Conservation (phyloP, 1,140 invertebrate genomes). For the Hyphantria cunea region DNA sequence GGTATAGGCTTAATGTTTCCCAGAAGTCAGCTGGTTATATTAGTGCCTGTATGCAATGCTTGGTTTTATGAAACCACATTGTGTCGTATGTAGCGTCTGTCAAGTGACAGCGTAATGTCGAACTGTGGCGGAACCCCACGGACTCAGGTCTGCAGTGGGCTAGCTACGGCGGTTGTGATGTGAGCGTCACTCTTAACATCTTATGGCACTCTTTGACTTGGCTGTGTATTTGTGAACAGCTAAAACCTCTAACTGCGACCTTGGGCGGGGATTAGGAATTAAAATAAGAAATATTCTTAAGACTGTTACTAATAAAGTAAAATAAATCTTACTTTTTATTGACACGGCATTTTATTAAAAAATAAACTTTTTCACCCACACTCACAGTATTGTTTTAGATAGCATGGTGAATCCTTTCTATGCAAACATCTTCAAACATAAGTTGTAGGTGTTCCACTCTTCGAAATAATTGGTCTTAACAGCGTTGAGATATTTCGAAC, state of each 20-base stretch:
- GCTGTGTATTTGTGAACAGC: conserved; percentile 23
- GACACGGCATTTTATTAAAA: conserved; percentile 1
- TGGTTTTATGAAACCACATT: conserved; percentile 11
- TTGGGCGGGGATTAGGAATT: conserved; percentile 13
- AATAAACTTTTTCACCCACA: too few relatives aligned
- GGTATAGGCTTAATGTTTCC: conserved; percentile 1
- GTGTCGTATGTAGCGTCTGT: conserved; percentile 4
- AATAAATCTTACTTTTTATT: conserved; percentile 24
- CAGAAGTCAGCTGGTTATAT: conserved; percentile 16
- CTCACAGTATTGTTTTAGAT: too few relatives aligned
- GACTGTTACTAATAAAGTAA: conserved; percentile 29
- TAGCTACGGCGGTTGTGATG: conserved; percentile 17
- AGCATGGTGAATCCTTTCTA: too few relatives aligned
- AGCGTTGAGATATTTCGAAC: too few relatives aligned
- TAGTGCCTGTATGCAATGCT: conserved; percentile 15
- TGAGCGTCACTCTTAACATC: not conserved
- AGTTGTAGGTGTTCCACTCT: too few relatives aligned
- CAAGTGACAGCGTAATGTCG: conserved; percentile 1
- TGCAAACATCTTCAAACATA: too few relatives aligned
- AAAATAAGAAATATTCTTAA: conserved; percentile 17
- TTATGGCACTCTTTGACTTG: conserved; percentile 21
- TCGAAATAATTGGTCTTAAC: too few relatives aligned
- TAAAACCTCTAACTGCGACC: conserved; percentile 10
- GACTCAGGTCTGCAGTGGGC: conserved; percentile 26
- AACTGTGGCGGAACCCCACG: conserved; percentile 32